Evolutionary conservation across 1,140 invertebrate genomes (phyloP).

Genomic region (Drosophila albomicans): DNA sequence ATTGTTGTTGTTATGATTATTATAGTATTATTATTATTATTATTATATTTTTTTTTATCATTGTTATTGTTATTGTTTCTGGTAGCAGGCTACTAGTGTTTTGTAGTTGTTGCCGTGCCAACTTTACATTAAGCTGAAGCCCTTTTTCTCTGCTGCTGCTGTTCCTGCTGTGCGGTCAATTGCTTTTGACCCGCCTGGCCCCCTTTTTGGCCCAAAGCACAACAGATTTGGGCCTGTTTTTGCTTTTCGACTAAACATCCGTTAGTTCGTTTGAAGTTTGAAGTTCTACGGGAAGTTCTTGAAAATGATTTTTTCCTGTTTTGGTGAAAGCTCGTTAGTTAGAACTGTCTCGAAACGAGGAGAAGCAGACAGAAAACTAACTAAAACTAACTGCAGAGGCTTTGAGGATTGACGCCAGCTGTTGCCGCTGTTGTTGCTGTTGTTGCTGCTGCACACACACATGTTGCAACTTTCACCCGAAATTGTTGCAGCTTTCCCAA

Average conservation of each 20-base stretch:
- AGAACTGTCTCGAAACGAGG: constrained; percentile 44
- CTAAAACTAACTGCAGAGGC: constrained; percentile 6
- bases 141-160: constrained; percentile 32
- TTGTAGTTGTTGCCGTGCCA: constrained; percentile 54
- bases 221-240: constrained; percentile 33
- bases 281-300: constrained; percentile 48
- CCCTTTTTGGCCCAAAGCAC: constrained; percentile 1
- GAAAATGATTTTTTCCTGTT: constrained; percentile 74
- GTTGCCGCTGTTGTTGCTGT: neutral
- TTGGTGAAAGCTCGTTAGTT: constrained; percentile 76
- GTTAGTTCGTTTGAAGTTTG: constrained; percentile 50
- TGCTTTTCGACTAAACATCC: constrained; percentile 51
- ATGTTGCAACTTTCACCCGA: constrained; percentile 66
- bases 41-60: constrained; percentile 45
- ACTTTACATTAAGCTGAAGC: constrained; percentile 65
- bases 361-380: neutral
- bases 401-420: constrained; percentile 43
- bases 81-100: constrained; percentile 10
- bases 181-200: constrained; percentile 71
- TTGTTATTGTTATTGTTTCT: constrained; percentile 73
- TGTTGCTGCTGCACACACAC: constrained; percentile 28
- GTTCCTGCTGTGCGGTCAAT: constrained; percentile 71
- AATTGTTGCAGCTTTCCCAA: constrained; percentile 58
- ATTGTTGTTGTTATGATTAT: constrained; percentile 47
- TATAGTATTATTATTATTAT: constrained; percentile 70